Evolutionary conservation across 1,140 invertebrate species (phyloP), one percentile per base, ranked within the genome.

Genomic region (Cotesia glomerata): DNA sequence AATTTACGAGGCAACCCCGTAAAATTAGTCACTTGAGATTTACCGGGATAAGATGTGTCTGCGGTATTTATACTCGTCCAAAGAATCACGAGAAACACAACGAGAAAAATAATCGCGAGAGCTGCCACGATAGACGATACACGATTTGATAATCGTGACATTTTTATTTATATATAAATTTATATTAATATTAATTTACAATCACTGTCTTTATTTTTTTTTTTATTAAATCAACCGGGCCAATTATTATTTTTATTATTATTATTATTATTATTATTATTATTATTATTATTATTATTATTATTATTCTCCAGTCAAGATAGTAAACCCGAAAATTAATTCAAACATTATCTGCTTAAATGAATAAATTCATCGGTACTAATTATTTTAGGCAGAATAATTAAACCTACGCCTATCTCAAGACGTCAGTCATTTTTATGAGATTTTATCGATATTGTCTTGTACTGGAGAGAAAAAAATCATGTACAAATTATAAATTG

Each of bases 91-190:
- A 72, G 63, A 59, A 72, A 62, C 34, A 72, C 54, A 16, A 72
- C 64, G 11, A 72, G 58, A 35, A 72, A 14, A 3, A 67, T 35
- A 18, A 72, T 72, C 52, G 63, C 64, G 3, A 72, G 32, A 35
- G 26, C 71, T n/a, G 71, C 71, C 35, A 63, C 71, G 63, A 35
- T 67, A 4, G 71, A 72, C 56, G 63, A 67, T 59, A 67, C 35
- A 26, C 71, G 71, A 67, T 35, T 72, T 32, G 63, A 72, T 59
- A 72, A 36, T 62, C 71, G 52, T 18, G 71, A 72, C 71, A 72
- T 72, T 62, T 67, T 52, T 52, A 16, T 18, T 14, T 39, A 7
- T 45, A 34, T 26, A 5, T 39, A 39, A n/a, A n/a, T n/a, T n/a
- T 39, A 39, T 45, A 11, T 45, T 11, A 45, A 45, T 11, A 45